Evolutionary conservation across 2,888 invertebrate species (phyloP), one percentile per base, ranked within the genome.

Genomic region (Stenchaetothrips biformis): DNA sequence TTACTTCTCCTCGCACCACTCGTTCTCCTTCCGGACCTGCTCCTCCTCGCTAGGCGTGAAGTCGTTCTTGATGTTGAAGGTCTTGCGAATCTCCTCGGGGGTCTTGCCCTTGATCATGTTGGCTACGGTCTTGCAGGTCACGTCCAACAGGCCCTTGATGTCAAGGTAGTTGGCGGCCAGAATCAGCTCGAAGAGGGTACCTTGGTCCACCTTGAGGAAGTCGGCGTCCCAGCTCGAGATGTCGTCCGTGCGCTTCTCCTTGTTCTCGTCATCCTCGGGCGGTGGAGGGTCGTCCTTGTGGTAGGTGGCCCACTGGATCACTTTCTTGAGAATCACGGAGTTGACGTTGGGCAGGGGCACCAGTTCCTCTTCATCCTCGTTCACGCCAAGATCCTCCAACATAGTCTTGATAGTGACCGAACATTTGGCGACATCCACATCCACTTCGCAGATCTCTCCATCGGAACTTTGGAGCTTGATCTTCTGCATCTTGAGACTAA

Each of bases 151-250:
- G 0, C 98, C 96, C 86, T 96, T 95, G 83, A 98, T 98, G 85
- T 98, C 98, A 85, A 99, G 89, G 86, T 98, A 99, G 88, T 99
- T 98, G 11, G 98, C 98, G 79, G 98, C 98, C 80, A 80, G 77
- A 79, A 74, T 81, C 27, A 81, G 48, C 80, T 48, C 47, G 13
- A 47, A 78, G 78, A 80, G 7, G 0, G 98, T 98, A 81, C 96
- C 97, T 87, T 98, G 98, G 87, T 98, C 98, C 53, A 99, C 98
- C 90, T 99, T 99, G 11, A 99, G 89, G 86, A 99, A 99, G 87
- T 99, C 99, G 0, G 97, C 96, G 89, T 99, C 99, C 99, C 99
- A 99, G 0, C 97, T 96, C 47, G 96, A 96, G 83, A 99, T 99
- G 86, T 99, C 99, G 86, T 99, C 99, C 0, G 99, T 99, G n/a